These are phyloP conservation scores for Drusus annulatus DNA, from an alignment of 1,140 invertebrate genomes.

Conservation along the genomic window DNA sequence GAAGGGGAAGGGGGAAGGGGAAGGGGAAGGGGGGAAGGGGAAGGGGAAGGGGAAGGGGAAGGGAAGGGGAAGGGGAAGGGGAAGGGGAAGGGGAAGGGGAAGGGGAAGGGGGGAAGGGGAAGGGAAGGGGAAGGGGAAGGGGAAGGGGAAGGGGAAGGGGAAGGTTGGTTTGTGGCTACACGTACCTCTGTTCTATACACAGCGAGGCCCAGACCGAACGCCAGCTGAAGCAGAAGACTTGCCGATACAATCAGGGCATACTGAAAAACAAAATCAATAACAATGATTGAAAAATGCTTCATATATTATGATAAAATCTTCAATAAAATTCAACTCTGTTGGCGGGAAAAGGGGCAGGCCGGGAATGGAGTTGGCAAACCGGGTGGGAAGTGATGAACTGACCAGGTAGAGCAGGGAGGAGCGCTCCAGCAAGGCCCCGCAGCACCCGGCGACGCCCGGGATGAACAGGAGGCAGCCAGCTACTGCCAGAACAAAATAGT, in stretches of 20 bases:
- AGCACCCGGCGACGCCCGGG: constrained; percentile 4
- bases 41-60: not conserved
- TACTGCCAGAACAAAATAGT: not conserved
- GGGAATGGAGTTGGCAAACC: no score
- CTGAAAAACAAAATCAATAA: no score
- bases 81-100: not conserved
- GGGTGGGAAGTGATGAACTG: not conserved
- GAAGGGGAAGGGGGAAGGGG: not conserved
- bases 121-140: not conserved
- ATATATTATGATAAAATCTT: no score
- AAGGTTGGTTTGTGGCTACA: not conserved
- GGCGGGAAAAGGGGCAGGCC: no score
- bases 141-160: not conserved
- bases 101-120: not conserved
- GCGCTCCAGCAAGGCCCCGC: not conserved
- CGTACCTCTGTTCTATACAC: no score
- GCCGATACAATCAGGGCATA: no score
- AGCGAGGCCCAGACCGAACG: no score
- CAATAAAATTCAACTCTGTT: no score
- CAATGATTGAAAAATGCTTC: no score
- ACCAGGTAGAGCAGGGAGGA: not conserved
- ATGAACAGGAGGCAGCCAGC: not conserved
- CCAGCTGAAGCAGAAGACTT: no score
- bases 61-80: not conserved
- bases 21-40: not conserved